A percentile compares a stretch with the other conserved stretches of the same genome.
phyloP scores from a whole-genome alignment of 2,888 invertebrate genomes.

The Xanthia icteritia region DNA sequence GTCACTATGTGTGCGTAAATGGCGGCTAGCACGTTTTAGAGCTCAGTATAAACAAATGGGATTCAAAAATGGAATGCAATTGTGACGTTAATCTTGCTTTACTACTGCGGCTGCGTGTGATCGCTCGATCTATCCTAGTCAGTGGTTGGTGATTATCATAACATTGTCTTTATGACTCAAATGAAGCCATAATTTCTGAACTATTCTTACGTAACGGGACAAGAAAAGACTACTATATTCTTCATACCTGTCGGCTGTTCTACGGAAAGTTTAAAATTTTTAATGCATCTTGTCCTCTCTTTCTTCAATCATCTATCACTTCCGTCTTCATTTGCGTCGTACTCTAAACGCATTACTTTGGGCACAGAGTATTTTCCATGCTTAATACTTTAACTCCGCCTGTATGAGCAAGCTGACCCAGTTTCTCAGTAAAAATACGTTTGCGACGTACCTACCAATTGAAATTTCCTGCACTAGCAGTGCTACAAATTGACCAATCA shows the following conservation, averaged over 20 bases:
- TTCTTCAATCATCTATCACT: background rate
- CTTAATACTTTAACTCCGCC: constrained; percentile 19
- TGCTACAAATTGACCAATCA: constrained; percentile 61
- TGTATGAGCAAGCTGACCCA: constrained; percentile 56
- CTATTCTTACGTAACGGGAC: background rate
- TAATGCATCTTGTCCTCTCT: background rate
- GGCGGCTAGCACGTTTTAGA: constrained; percentile 53
- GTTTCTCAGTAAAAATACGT: constrained; percentile 57
- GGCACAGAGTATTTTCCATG: constrained; percentile 37
- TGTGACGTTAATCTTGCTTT: constrained; percentile 41
- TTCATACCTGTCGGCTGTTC: background rate
- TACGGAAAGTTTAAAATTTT: background rate
- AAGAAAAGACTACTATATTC: background rate
- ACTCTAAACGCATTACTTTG: constrained; percentile 2
- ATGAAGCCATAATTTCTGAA: background rate
- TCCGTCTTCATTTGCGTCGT: constrained; percentile 7
- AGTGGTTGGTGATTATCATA: constrained; percentile 18
- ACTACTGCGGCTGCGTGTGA: constrained; percentile 22
- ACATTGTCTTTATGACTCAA: constrained; percentile 21
- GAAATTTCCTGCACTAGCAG: constrained; percentile 62
- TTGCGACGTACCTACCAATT: constrained; percentile 61
- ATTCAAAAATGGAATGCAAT: constrained; percentile 60
- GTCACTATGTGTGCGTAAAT: constrained; percentile 51
- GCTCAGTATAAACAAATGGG: constrained; percentile 46
- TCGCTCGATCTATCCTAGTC: constrained; percentile 1